Percentiles rank a stretch among this genome's conserved stretches.
phyloP scores from a whole-genome alignment of 2,888 invertebrate genomes.

The Phortica magna region DNA sequence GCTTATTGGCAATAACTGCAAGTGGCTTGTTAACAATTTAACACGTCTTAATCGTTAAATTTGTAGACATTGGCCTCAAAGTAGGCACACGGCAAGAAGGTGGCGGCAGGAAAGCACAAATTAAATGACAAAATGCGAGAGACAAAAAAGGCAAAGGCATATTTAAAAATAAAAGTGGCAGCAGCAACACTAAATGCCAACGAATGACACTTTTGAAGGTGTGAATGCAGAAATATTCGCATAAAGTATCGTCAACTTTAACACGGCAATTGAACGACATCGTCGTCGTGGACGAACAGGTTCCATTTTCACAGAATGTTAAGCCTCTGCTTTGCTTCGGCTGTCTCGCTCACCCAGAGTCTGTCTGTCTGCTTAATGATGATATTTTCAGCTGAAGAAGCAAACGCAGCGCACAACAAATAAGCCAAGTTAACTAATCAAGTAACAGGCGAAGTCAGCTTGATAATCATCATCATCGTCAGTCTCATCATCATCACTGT shows the following conservation, averaged over 20 bases:
- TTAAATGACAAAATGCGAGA: background rate
- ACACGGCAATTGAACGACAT: conserved; percentile 32
- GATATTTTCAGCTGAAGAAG: conserved; percentile 54
- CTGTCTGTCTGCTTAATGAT: conserved; percentile 58
- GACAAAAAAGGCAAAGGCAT: background rate
- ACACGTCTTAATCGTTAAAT: conserved; percentile 78
- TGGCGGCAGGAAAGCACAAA: conserved; percentile 16
- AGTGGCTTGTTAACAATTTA: conserved; percentile 79
- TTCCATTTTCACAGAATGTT: conserved; percentile 13
- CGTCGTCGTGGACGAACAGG: conserved; percentile 13
- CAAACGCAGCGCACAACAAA: background rate
- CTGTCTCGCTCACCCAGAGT: too few species aligned
- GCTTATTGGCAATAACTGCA: conserved; percentile 77
- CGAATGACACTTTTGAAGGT: conserved; percentile 76
- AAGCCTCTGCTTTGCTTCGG: conserved; percentile 43
- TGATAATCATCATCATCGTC: too few species aligned
- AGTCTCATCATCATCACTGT: conserved; percentile 31
- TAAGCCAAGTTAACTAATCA: background rate
- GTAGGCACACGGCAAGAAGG: conserved; percentile 29
- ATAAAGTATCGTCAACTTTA: conserved; percentile 47
- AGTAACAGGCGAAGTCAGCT: too few species aligned
- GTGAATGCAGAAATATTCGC: conserved; percentile 69
- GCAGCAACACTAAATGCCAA: conserved; percentile 38
- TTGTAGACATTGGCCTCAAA: conserved; percentile 59
- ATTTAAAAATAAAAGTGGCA: conserved; percentile 26